phyloP scores from a whole-genome alignment of 2,888 invertebrate species.

The Coelopa pilipes region DNA sequence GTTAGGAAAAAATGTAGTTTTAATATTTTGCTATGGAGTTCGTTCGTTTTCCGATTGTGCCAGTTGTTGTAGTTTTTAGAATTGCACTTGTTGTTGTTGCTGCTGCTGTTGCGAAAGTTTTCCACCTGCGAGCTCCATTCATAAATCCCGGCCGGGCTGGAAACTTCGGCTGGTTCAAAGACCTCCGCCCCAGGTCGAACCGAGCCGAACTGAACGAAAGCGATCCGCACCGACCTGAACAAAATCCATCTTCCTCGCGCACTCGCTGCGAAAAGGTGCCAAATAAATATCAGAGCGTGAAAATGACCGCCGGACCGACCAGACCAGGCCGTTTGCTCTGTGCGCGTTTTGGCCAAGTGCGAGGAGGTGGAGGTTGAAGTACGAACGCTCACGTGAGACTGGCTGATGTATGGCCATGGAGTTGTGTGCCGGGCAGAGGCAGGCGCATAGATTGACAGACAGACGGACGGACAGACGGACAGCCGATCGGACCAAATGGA shows the following conservation, averaged over 20 bases:
- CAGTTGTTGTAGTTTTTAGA: too few relatives aligned
- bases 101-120: too few relatives aligned
- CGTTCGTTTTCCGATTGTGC: not conserved
- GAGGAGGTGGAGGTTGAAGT: not conserved
- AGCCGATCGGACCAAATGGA: too few relatives aligned
- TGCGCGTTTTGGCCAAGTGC: too few relatives aligned
- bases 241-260: not conserved
- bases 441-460: not conserved
- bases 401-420: too few relatives aligned
- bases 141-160: slow-evolving; percentile 20
- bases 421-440: too few relatives aligned
- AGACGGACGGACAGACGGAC: not conserved
- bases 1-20: too few relatives aligned
- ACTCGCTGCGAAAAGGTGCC: slow-evolving; percentile 26
- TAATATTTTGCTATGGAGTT: not conserved
- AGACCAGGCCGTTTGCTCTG: not conserved
- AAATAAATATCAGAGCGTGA: slow-evolving; percentile 23
- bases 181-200: too few relatives aligned
- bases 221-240: too few relatives aligned
- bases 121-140: not conserved
- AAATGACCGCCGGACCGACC: slow-evolving; percentile 9
- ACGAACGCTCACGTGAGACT: too few relatives aligned
- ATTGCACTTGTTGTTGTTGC: too few relatives aligned
- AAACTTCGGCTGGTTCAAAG: slow-evolving; percentile 1
- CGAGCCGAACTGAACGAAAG: too few relatives aligned